phyloP scores from a whole-genome alignment of 2,113 vertebrate genomes.

The Leuciscus idus region DNA sequence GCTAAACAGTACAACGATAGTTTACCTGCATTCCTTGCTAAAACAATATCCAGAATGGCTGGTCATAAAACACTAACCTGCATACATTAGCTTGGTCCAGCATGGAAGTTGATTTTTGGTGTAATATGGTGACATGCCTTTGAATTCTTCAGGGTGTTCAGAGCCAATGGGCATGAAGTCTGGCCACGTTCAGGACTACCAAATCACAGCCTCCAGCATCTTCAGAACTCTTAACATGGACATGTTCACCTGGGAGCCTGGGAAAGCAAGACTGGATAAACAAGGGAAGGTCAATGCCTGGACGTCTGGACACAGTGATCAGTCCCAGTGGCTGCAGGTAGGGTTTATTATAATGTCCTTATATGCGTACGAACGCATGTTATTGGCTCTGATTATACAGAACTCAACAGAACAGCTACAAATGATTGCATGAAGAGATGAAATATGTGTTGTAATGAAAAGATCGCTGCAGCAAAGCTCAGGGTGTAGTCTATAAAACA shows the following conservation, averaged over 20 bases:
- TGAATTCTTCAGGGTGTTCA: slow-evolving; percentile 85
- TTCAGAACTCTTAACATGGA: slow-evolving; percentile 99
- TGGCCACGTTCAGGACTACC: slow-evolving; percentile 94
- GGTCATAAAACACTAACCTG: not conserved
- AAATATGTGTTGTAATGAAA: not conserved
- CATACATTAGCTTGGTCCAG: not conserved
- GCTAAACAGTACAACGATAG: not conserved
- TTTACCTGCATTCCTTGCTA: not conserved
- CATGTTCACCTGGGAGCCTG: slow-evolving; percentile 98
- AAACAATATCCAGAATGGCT: not conserved
- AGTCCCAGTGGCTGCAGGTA: slow-evolving; percentile 99
- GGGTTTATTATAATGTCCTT: slow-evolving; percentile 32
- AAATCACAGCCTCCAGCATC: slow-evolving; percentile 92
- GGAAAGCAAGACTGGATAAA: slow-evolving; percentile 95
- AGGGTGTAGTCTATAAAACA: not conserved
- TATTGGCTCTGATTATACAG: not conserved
- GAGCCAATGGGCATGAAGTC: slow-evolving; percentile 98
- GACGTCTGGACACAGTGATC: slow-evolving; percentile 96
- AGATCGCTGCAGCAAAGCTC: not conserved
- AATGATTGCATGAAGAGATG: not conserved
- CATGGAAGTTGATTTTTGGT: not conserved
- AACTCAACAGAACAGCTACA: not conserved
- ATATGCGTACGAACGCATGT: not conserved
- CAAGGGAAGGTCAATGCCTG: slow-evolving; percentile 99
- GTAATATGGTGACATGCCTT: slow-evolving; percentile 12